Evolutionary conservation across 2,113 vertebrate species (phyloP).

Genomic region (Caranx ignobilis): DNA sequence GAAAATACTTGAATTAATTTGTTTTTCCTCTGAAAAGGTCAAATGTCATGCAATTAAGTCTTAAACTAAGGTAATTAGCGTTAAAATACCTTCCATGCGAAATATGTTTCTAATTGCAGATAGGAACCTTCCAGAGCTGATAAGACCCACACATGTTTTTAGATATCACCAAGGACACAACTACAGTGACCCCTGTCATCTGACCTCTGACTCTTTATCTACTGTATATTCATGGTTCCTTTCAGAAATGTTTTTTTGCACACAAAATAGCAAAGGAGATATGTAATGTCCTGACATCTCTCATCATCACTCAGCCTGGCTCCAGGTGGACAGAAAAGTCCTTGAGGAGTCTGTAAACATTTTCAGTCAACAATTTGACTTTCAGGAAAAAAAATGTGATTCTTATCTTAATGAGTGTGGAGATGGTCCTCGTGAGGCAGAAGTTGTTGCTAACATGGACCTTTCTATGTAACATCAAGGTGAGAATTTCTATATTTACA

Average conservation of each 20-base stretch:
- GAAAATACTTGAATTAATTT: background rate
- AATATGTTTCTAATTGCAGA: background rate
- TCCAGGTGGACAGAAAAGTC: background rate
- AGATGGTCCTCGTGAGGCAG: background rate
- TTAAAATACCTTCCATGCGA: background rate
- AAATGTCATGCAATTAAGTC: background rate
- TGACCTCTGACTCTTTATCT: background rate
- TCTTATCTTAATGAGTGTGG: background rate
- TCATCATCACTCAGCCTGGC: too few relatives aligned
- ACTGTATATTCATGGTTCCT: background rate
- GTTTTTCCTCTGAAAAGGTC: too few relatives aligned
- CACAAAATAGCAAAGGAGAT: background rate
- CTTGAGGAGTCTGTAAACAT: background rate
- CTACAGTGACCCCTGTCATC: background rate
- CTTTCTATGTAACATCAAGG: background rate
- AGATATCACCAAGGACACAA: background rate
- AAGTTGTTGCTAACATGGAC: background rate
- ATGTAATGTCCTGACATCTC: background rate
- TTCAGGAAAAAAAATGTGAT: too few relatives aligned
- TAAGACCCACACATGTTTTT: background rate
- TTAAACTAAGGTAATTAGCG: background rate
- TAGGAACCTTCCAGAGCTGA: background rate
- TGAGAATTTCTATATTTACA: background rate
- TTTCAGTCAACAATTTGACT: background rate
- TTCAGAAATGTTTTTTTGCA: background rate